Conservation (phyloP, 1,140 invertebrate genomes). For the Chlorops oryzae region DNA sequence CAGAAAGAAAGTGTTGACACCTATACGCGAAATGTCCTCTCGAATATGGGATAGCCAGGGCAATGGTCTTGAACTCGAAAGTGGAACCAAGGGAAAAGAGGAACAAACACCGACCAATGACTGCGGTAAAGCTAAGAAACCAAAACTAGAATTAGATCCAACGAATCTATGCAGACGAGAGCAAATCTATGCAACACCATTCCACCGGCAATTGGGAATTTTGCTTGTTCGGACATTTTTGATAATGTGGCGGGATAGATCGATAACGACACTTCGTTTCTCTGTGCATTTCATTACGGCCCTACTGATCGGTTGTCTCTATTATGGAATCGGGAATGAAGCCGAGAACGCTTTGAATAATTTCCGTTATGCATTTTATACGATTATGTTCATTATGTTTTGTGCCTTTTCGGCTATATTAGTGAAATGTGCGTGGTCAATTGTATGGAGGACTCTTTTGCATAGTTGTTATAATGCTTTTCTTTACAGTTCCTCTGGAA, state of each 20-base stretch:
- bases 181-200: conserved; percentile 55
- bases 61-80: conserved; percentile 9
- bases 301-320: conserved; percentile 70
- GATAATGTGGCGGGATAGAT: conserved; percentile 50
- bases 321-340: conserved; percentile 74
- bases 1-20: conserved; percentile 30
- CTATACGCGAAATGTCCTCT: conserved; percentile 35
- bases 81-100: conserved; percentile 2
- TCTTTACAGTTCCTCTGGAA: conserved; percentile 74
- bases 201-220: conserved; percentile 59
- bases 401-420: conserved; percentile 80
- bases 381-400: conserved; percentile 79
- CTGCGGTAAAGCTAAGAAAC: conserved; percentile 33
- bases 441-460: background rate
- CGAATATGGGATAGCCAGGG: conserved; percentile 27
- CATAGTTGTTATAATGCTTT: background rate
- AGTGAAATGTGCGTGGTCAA: conserved; percentile 71
- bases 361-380: conserved; percentile 73
- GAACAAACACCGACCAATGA: conserved; percentile 8
- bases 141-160: conserved; percentile 32
- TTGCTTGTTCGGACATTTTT: conserved; percentile 60
- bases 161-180: conserved; percentile 35
- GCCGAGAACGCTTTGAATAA: conserved; percentile 68
- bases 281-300: conserved; percentile 70
- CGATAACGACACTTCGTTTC: conserved; percentile 66